Base-by-base conservation (phyloP, 2,888 invertebrate genomes). In the Patella depressa region DNA sequence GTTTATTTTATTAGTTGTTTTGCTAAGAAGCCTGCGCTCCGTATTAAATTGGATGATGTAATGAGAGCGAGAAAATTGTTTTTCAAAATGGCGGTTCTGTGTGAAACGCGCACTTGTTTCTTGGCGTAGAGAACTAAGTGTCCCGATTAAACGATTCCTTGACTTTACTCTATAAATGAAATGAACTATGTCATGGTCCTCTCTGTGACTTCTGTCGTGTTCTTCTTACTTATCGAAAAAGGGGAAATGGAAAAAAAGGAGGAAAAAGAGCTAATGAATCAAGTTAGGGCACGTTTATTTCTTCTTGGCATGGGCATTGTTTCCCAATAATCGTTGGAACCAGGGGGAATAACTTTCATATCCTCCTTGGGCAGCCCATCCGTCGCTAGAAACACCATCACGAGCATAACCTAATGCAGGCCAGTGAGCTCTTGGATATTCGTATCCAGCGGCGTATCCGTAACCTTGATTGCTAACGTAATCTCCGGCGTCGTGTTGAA, bases 341-440 rank as follows among this genome's bases (percentile, higher is more conserved):
- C 65, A 65, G 14, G 65, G 65, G 9, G 65, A 65, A 65, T 65
- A 65, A 9, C 65, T 65, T 65, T 14, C 24, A 15, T 65, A 65
- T 12, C 65, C 65, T 65, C 24, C 65, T 65, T 65, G 65, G 65
- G 65, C 65, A 24, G 65, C 65, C 65, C 65, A 65, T 11, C 24
- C 24, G 65, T 24, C 65, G 3, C 24, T 11, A 24, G 19, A 24
- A 24, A 14, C 65, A 24, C 19, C 59, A 59, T 59, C 19, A 19
- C n/a, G 59, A 19, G 19, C 24, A 24, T 65, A 65, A 65, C 65
- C 65, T 4, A 65, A 65, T 24, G 19, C 65, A 19, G 59, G 59
- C 59, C 59, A 59, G 19, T 59, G 19, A 59, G 59, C 59, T 19
- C 19, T 59, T 19, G 59, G 59, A 59, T 59, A n/a, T 59, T 59